phyloP scores from a whole-genome alignment of 2,888 invertebrate genomes.

The Drosophila subsilvestris region DNA sequence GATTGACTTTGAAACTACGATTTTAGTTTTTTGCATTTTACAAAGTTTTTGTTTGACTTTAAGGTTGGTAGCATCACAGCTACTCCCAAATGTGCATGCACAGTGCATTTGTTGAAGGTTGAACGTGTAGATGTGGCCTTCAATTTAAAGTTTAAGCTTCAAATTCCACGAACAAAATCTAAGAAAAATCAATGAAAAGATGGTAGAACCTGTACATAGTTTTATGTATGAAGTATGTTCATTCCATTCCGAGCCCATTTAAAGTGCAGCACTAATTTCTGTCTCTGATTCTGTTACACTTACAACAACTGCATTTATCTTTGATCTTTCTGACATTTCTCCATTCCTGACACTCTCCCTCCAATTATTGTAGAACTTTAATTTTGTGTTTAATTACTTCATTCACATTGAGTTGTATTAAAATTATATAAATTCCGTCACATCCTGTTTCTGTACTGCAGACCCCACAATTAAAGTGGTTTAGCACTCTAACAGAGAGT shows the following conservation, averaged over 20 bases:
- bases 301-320: not conserved
- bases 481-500: slow-evolving; percentile 42
- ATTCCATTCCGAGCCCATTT: not conserved
- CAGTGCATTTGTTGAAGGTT: not conserved
- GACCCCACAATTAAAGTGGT: slow-evolving; percentile 45
- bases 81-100: not conserved
- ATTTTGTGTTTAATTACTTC: slow-evolving; percentile 36
- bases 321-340: not conserved
- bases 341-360: not conserved
- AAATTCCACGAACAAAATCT: not conserved
- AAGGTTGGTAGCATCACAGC: not conserved
- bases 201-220: no score
- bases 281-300: no score
- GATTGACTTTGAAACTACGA: not conserved
- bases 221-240: no score
- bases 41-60: not conserved
- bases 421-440: slow-evolving; percentile 31
- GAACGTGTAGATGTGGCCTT: not conserved
- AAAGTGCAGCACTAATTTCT: not conserved
- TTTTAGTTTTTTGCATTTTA: no score
- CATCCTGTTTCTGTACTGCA: slow-evolving; percentile 25
- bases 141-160: not conserved
- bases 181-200: no score
- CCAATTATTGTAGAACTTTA: slow-evolving; percentile 18
- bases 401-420: slow-evolving; percentile 30